Base-by-base conservation (phyloP, 2,113 vertebrate genomes). In the Oreotrochilus melanogaster region DNA sequence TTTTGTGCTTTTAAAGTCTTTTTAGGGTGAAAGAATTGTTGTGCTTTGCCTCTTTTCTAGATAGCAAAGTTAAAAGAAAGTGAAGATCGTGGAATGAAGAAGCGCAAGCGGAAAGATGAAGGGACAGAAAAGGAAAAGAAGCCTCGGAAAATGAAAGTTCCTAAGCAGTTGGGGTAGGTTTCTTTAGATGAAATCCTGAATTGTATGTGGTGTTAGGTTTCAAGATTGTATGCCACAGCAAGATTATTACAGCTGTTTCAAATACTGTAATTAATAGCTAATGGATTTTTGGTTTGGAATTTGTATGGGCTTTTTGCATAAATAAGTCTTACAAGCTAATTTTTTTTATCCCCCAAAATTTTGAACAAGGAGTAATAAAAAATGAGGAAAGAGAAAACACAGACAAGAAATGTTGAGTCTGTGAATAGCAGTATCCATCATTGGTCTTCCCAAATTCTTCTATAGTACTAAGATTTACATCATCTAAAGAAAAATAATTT, bases 41-140 rank as follows among this genome's bases (percentile, higher is more conserved):
- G 35, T 84, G 43, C 21, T 91, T 75, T 22, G 30, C 71, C 58
- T 93, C 54, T 86, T 30, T 80, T 83, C 51, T 92, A 98, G 98
- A 95, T 98, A 94, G 95, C 97, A 65, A 99, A 99, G 97, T 89
- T 98, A 82, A 99, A 99, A 97, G 99, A 99, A 16, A 98, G 98
- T 3, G 99, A 99, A 83, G 99, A 99, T 83, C 97, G 96, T 57
- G 98, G 97, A 72, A 98, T 99, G 62, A 99, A 99, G 96, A 99
- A 99, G 89, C 98, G 99, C 24, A 98, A 99, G 94, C 98, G 99
- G 94, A 99, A 99, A 97, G 99, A 98, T 67, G 99, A 99, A 42
- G 98, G 98, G 31, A 89, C 92, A n/a, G 98, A 98, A 75, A 98
- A 99, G 78, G 99, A 99, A 64, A 99, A 99, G 96, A 99, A 99